Conservation (phyloP, 37 sponge, comb jelly and placozoan genomes). For the Tethya wilhelma region DNA sequence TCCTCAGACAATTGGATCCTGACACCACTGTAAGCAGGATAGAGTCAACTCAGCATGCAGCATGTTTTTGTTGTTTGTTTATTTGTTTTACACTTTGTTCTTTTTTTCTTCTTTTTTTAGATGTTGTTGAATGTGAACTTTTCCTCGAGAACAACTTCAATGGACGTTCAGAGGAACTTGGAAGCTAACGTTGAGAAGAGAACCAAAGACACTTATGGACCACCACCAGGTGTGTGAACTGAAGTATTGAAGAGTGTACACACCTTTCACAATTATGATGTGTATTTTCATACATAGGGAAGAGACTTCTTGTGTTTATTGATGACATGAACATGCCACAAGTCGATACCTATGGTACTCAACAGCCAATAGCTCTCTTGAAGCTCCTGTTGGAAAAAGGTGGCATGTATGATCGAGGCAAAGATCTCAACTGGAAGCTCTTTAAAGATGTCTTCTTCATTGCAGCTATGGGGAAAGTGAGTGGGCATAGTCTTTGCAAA, state of each 20-base stretch:
- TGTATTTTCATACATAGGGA: constrained; percentile 49
- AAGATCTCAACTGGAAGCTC: constrained; percentile 96
- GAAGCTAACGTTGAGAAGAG: constrained; percentile 99
- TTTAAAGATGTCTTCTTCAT: constrained; percentile 93
- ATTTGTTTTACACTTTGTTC: not conserved
- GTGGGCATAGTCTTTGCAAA: not conserved
- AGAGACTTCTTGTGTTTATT: constrained; percentile 92
- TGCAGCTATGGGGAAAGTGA: constrained; percentile 98
- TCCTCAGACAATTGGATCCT: constrained; percentile 82
- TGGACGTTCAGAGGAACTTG: constrained; percentile 97
- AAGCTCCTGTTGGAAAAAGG: constrained; percentile 95
- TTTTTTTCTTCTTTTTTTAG: constrained; percentile 13
- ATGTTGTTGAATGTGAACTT: constrained; percentile 96
- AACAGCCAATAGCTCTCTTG: constrained; percentile 97
- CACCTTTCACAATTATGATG: not conserved
- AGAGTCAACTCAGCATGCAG: not conserved
- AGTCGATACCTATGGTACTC: constrained; percentile 97
- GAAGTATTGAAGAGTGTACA: not conserved
- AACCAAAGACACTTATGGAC: constrained; percentile 96
- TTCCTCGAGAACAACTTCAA: constrained; percentile 96
- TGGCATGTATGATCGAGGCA: constrained; percentile 99
- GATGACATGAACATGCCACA: constrained; percentile 99
- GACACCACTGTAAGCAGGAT: constrained; percentile 71
- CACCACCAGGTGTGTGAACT: constrained; percentile 76
- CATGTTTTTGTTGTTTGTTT: not conserved